phyloP scores from a whole-genome alignment of 2,888 invertebrate species.

The Mesorhabditis spiculigera region DNA sequence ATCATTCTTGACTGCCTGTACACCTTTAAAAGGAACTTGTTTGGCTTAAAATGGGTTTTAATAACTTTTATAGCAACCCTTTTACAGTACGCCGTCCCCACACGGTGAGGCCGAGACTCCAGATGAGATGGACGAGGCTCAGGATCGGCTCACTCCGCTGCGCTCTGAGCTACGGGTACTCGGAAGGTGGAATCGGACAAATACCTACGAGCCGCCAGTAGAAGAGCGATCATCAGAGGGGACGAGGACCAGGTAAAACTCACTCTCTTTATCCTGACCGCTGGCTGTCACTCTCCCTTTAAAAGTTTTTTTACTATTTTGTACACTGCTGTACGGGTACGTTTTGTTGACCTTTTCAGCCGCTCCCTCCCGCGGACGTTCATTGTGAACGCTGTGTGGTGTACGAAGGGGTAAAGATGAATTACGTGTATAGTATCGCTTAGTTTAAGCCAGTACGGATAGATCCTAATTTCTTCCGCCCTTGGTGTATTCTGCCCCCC shows the following conservation, averaged over 20 bases:
- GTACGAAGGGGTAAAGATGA: neutral
- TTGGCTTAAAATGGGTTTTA: too few relatives aligned
- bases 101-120: constrained; percentile 34
- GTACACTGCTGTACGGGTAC: neutral
- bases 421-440: too few relatives aligned
- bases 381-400: neutral
- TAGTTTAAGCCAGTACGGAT: too few relatives aligned
- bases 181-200: constrained; percentile 8
- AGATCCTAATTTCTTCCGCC: too few relatives aligned
- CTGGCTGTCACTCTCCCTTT: neutral
- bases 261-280: too few relatives aligned
- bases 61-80: neutral
- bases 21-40: too few relatives aligned
- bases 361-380: neutral
- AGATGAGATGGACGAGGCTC: constrained; percentile 49
- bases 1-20: too few relatives aligned
- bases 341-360: neutral
- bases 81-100: constrained; percentile 25
- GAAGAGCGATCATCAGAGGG: neutral
- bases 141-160: constrained; percentile 42
- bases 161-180: constrained; percentile 30
- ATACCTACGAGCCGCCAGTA: neutral
- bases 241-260: too few relatives aligned
- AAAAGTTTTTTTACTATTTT: neutral
- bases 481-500: too few relatives aligned